Evolutionary conservation across 1,140 invertebrate species (phyloP).

Genomic region (Wasmannia auropunctata): DNA sequence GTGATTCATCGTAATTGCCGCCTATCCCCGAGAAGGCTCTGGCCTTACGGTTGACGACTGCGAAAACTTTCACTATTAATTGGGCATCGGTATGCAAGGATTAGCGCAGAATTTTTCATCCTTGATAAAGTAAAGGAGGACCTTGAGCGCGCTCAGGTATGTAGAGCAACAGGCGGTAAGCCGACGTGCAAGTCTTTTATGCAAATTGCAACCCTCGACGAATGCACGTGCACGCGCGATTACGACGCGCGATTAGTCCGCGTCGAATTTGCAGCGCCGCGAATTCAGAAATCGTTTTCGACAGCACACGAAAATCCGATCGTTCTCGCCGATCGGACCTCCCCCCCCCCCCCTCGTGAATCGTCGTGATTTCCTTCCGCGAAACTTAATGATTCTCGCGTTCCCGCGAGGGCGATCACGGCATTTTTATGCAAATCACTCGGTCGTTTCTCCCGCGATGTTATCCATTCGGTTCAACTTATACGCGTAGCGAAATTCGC

Average conservation of each 20-base stretch:
- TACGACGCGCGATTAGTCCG: not conserved
- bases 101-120: constrained; percentile 65
- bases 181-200: constrained; percentile 60
- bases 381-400: not conserved
- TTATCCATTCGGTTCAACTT: constrained; percentile 23
- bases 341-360: no score
- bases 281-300: not conserved
- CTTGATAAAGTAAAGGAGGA: constrained; percentile 67
- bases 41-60: not conserved
- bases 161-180: constrained; percentile 70
- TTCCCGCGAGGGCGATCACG: not conserved
- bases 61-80: constrained; percentile 41
- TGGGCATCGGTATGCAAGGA: constrained; percentile 49
- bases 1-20: not conserved
- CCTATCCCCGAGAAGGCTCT: not conserved
- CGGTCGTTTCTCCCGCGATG: not conserved
- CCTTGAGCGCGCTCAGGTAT: constrained; percentile 71
- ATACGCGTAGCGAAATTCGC: constrained; percentile 44
- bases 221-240: not conserved
- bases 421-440: constrained; percentile 43
- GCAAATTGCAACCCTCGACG: constrained; percentile 66
- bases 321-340: not conserved
- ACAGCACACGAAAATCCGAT: constrained; percentile 25
- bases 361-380: not conserved
- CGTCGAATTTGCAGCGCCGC: constrained; percentile 1